Conservation (phyloP, 2,797 vertebrate genomes). For the Brachyrhaphis roseni region DNA sequence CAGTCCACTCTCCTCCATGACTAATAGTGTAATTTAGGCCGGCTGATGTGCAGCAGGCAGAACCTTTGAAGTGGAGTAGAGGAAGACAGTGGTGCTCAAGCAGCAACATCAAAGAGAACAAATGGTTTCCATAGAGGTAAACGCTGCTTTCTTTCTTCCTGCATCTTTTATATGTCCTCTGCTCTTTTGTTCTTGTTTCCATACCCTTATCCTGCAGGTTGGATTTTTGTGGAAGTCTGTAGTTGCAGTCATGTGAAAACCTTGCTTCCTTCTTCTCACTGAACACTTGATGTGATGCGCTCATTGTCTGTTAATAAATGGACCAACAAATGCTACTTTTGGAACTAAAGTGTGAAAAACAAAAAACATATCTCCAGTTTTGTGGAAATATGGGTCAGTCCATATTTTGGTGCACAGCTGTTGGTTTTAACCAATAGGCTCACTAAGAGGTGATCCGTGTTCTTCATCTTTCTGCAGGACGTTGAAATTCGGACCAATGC, state of each 20-base stretch:
- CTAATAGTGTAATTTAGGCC: conserved; percentile 60
- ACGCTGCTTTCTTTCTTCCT: conserved; percentile 12
- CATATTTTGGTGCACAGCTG: neutral
- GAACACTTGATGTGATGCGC: neutral
- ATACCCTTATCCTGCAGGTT: neutral
- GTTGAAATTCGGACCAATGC: conserved; percentile 90
- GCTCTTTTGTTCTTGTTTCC: neutral
- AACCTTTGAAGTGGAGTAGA: conserved; percentile 56
- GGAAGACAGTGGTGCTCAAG: conserved; percentile 36
- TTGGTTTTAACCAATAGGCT: neutral
- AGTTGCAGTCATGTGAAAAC: neutral
- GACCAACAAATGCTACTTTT: neutral
- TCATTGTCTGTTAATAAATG: neutral
- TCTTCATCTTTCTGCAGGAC: conserved; percentile 74
- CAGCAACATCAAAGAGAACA: conserved; percentile 51
- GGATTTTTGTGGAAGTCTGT: neutral
- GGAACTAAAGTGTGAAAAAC: neutral
- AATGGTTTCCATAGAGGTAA: conserved; percentile 44
- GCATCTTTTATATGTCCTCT: conserved; percentile 12
- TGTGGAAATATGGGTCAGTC: neutral
- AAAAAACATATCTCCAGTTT: neutral
- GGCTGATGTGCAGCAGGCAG: conserved; percentile 38
- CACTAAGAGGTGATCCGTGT: neutral
- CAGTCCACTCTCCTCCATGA: conserved; percentile 49
- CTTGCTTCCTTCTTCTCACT: neutral